A percentile compares a stretch with the other conserved stretches of the same genome.
phyloP scores from a whole-genome alignment of 2,888 invertebrate genomes.

The Eretmocerus hayati region DNA sequence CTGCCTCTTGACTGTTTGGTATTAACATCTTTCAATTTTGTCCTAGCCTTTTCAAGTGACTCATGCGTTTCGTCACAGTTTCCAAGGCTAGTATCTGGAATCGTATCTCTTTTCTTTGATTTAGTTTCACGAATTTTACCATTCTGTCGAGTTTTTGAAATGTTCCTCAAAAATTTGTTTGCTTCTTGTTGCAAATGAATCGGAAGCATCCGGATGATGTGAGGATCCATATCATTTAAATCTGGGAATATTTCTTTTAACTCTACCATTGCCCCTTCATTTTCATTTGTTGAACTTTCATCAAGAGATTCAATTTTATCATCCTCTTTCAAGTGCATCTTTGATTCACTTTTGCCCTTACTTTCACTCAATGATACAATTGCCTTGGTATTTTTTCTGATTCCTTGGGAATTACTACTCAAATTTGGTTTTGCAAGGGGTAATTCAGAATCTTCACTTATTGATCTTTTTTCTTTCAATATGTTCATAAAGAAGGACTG shows the following conservation, averaged over 20 bases:
- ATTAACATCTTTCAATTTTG: slow-evolving; percentile 18
- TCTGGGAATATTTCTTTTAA: slow-evolving; percentile 48
- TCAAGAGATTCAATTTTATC: neutral
- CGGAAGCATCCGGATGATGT: slow-evolving; percentile 44
- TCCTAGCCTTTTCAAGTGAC: slow-evolving; percentile 19
- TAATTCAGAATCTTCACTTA: neutral
- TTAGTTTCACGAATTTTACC: slow-evolving; percentile 8
- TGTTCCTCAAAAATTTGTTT: slow-evolving; percentile 29
- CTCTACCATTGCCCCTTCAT: slow-evolving; percentile 16
- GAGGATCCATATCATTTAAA: slow-evolving; percentile 43
- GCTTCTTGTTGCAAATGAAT: slow-evolving; percentile 41
- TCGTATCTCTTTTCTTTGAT: neutral
- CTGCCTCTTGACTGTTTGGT: slow-evolving; percentile 21
- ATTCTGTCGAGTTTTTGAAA: no score
- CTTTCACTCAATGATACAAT: neutral
- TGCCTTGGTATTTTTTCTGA: neutral
- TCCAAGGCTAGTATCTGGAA: neutral
- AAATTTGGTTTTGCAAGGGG: neutral
- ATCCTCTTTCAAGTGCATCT: neutral
- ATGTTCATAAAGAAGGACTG: slow-evolving; percentile 41
- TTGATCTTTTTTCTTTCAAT: slow-evolving; percentile 28
- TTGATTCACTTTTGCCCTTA: no score
- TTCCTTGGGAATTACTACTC: neutral
- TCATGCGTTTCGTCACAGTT: slow-evolving; percentile 4
- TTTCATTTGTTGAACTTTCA: neutral